Conservation (phyloP, 2,888 invertebrate genomes). For the Lypha dubia region DNA sequence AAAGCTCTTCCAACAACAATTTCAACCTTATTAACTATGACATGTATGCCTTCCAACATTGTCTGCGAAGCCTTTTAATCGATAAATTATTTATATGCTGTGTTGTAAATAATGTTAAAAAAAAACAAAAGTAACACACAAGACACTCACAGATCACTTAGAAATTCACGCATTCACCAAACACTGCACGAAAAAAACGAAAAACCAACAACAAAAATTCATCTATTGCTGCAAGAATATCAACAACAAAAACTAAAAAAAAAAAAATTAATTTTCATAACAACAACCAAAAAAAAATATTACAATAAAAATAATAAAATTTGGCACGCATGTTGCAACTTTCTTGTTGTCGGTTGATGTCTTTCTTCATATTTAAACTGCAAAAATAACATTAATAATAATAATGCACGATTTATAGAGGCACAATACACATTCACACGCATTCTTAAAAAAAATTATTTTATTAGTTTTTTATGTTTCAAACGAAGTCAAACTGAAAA, state of each 20-base stretch:
- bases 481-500: neutral
- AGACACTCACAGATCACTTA: constrained; percentile 37
- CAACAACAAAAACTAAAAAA: too few species aligned
- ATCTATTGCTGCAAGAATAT: constrained; percentile 9
- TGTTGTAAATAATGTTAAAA: constrained; percentile 40
- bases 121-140: constrained; percentile 5
- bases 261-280: constrained; percentile 8
- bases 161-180: constrained; percentile 61
- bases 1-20: neutral
- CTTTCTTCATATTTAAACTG: constrained; percentile 64
- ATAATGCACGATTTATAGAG: neutral
- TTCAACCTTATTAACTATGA: neutral
- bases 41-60: neutral
- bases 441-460: constrained; percentile 8
- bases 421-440: constrained; percentile 3
- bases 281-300: neutral
- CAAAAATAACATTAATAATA: constrained; percentile 11
- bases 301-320: constrained; percentile 58
- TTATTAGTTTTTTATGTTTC: neutral
- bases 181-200: neutral
- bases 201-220: constrained; percentile 3
- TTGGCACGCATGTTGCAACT: constrained; percentile 72
- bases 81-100: constrained; percentile 34
- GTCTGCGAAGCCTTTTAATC: neutral
- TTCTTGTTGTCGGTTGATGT: constrained; percentile 69